A percentile compares a stretch with the other conserved stretches of the same genome.
Conservation (phyloP, 2,888 invertebrate genomes). For the Protonemura montana region DNA sequence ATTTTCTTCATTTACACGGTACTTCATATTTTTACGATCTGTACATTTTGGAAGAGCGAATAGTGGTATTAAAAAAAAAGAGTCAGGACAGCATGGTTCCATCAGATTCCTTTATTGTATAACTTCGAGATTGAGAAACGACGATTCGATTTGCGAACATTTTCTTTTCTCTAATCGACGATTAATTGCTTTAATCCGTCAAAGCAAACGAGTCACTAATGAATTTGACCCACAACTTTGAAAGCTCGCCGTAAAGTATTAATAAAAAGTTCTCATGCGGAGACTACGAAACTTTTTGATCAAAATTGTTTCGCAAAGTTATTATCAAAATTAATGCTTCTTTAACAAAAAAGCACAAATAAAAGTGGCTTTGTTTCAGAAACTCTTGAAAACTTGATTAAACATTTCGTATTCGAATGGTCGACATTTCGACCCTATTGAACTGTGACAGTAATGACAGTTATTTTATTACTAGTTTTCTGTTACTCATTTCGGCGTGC, state of each 20-base stretch:
- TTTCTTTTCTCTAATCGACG: neutral
- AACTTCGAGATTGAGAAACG: neutral
- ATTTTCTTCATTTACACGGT: neutral
- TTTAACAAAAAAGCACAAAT: neutral
- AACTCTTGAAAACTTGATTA: neutral
- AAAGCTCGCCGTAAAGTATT: neutral
- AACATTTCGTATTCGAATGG: neutral
- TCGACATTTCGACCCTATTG: neutral
- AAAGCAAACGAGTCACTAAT: slow-evolving; percentile 7
- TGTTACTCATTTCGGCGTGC: neutral
- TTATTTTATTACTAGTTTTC: neutral
- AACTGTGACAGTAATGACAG: neutral
- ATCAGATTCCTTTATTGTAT: neutral
- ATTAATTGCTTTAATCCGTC: neutral
- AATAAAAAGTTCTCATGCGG: slow-evolving; percentile 2
- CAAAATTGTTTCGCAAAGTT: slow-evolving; percentile 7
- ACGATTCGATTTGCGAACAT: neutral
- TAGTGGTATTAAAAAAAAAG: neutral
- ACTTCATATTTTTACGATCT: neutral
- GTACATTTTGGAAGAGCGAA: neutral
- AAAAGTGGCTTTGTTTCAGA: slow-evolving; percentile 3
- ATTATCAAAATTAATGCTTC: slow-evolving; percentile 7
- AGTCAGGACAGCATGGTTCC: neutral
- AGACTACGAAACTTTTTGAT: neutral
- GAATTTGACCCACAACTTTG: neutral